Percentiles rank a stretch among this genome's conserved stretches.
phyloP scores from a whole-genome alignment of 2,113 vertebrate genomes.

The Symphodus melops region DNA sequence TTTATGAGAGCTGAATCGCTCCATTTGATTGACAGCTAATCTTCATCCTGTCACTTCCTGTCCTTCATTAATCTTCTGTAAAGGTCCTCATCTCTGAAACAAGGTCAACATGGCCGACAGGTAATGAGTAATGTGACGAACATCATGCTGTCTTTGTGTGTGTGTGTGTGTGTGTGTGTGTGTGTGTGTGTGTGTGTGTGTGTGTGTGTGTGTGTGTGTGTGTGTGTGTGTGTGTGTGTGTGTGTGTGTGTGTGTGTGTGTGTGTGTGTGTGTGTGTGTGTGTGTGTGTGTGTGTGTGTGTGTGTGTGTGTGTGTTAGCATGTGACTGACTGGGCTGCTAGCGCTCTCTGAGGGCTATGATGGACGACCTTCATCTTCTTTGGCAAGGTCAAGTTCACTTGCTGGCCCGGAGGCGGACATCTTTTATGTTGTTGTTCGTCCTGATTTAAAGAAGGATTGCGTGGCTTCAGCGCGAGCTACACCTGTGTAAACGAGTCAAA shows the following conservation, averaged over 20 bases:
- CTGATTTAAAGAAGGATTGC: neutral
- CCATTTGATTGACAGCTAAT: conserved; percentile 16
- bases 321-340: conserved; percentile 10
- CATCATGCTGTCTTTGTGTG: neutral
- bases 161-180: neutral
- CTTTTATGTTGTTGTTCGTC: neutral
- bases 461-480: too few relatives aligned
- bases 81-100: neutral
- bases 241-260: neutral
- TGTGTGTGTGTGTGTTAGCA: neutral
- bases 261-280: neutral
- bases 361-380: neutral
- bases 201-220: neutral
- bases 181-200: neutral
- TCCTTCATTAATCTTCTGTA: conserved; percentile 8
- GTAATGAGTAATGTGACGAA: conserved; percentile 14
- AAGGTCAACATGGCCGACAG: conserved; percentile 45
- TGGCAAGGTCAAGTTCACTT: neutral
- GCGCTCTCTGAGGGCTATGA: neutral
- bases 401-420: neutral
- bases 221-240: neutral
- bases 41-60: conserved; percentile 24
- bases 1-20: neutral
- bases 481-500: too few relatives aligned
- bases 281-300: neutral